Base-by-base conservation (phyloP, 1,140 invertebrate species). In the Papilio polyxenes region DNA sequence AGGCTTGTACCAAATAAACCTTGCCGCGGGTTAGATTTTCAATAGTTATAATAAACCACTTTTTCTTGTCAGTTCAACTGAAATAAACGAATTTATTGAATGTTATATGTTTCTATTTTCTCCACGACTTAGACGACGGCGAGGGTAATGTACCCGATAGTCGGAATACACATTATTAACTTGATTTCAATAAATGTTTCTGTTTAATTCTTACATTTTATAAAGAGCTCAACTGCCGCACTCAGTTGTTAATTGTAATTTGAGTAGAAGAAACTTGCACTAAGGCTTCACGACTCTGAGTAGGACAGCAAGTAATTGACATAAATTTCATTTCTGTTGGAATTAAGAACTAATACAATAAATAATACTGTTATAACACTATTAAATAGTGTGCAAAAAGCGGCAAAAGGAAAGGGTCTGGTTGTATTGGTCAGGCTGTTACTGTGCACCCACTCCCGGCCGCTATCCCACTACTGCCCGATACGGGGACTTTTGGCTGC, bases 381-480 rank as follows among this genome's bases (percentile, higher is more conserved):
- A 59, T n/a, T 23, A 69, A 72, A 78, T 78, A 31, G 65, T 8
- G 11, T 31, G 4, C 13, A 31, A 65, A 77, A 53, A 51, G 2
- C 6, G 17, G 87, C 85, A 95, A 96, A 98, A 97, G 97, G 96
- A 95, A 95, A 95, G 95, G 96, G 98, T 98, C 96, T 97, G 96
- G 96, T 96, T 97, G 89, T 98, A 95, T 98, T 96, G 96, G 96
- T 95, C 96, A 95, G 97, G 98, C 97, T 98, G 96, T 94, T 95
- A 95, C 95, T 95, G 95, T 95, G 95, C 95, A 95, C 96, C 96
- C 97, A 98, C 98, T 98, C 98, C 97, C 97, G 96, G 97, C 96
- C 97, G 98, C 98, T 96, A 98, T 98, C 98, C 98, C 98, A 98
- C 98, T 98, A 98, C 98, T 98, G 97, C 97, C 95, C 97, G 95